These are phyloP conservation scores for Meda fulgida DNA, from an alignment of 2,797 vertebrate species.

Conservation along the genomic window DNA sequence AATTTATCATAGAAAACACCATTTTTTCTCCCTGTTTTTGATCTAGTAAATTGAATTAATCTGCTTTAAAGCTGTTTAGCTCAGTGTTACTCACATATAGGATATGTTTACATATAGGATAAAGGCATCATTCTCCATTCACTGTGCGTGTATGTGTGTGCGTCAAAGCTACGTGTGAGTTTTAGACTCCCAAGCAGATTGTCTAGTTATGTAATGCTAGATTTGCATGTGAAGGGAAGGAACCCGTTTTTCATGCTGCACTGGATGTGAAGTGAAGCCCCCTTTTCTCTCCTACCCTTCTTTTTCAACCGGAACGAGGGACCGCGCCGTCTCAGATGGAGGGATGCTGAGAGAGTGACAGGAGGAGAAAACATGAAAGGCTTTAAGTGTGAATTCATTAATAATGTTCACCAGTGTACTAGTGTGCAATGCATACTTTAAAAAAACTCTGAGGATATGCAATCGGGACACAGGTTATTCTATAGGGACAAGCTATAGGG, in stretches of 20 bases:
- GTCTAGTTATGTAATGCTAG: conserved; percentile 67
- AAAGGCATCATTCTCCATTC: conserved; percentile 40
- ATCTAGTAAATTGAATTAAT: not conserved
- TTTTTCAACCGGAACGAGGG: conserved; percentile 51
- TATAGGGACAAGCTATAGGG: not conserved
- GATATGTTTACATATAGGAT: conserved; percentile 37
- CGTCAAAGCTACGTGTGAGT: conserved; percentile 52
- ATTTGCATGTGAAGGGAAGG: conserved; percentile 78
- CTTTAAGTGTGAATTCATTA: conserved; percentile 62
- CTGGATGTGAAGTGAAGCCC: conserved; percentile 66
- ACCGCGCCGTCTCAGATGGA: conserved; percentile 50
- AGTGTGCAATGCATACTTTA: conserved; percentile 31
- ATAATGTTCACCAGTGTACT: conserved; percentile 57
- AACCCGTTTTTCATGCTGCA: conserved; percentile 64
- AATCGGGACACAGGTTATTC: conserved; percentile 16
- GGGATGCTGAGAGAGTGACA: conserved; percentile 64
- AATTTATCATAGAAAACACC: too few relatives aligned
- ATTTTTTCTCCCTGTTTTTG: not conserved
- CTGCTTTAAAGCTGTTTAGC: not conserved
- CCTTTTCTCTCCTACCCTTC: conserved; percentile 25
- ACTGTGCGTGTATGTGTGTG: not conserved
- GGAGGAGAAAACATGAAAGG: conserved; percentile 61
- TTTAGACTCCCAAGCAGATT: conserved; percentile 48
- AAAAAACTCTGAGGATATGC: conserved; percentile 25
- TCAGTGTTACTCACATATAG: not conserved